These are phyloP conservation scores for Microtus oregoni DNA, from an alignment of 2,113 vertebrate genomes.

Conservation along the genomic window DNA sequence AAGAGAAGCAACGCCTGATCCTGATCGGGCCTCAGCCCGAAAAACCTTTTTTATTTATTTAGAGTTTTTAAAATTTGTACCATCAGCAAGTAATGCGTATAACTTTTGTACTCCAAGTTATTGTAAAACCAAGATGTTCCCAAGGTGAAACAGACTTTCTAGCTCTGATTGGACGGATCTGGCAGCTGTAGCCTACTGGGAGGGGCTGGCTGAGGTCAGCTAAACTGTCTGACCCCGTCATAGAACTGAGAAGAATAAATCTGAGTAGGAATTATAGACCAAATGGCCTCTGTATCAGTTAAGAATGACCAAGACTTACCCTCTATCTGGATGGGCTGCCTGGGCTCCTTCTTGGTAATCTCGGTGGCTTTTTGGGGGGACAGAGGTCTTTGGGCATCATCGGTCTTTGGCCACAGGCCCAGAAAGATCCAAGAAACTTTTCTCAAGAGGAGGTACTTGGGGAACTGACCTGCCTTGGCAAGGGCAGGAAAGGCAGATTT, in stretches of 20 bases:
- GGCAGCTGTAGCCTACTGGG: not conserved
- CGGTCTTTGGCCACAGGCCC: not conserved
- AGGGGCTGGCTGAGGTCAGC: not conserved
- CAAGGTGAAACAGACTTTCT: not conserved
- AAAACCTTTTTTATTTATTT: not conserved
- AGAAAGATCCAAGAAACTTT: not conserved
- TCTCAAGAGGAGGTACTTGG: not conserved
- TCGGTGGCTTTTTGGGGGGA: not conserved
- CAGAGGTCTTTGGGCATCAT: not conserved
- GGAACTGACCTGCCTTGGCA: not conserved
- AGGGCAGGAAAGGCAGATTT: not conserved
- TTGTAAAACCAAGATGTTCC: not conserved
- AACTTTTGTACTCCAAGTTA: not conserved
- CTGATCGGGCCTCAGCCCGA: not conserved
- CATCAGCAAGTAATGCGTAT: not conserved
- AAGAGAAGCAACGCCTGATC: too few species aligned
- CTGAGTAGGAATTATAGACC: not conserved
- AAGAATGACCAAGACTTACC: not conserved
- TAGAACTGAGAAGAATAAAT: not conserved
- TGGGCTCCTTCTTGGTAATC: not conserved
- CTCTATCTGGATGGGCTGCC: not conserved
- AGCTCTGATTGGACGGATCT: not conserved
- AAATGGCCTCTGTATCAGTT: not conserved
- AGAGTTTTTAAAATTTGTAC: not conserved
- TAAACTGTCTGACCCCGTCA: not conserved